These are phyloP conservation scores for Mythimna lalbum DNA, from an alignment of 2,888 invertebrate species.

Conservation along the genomic window DNA sequence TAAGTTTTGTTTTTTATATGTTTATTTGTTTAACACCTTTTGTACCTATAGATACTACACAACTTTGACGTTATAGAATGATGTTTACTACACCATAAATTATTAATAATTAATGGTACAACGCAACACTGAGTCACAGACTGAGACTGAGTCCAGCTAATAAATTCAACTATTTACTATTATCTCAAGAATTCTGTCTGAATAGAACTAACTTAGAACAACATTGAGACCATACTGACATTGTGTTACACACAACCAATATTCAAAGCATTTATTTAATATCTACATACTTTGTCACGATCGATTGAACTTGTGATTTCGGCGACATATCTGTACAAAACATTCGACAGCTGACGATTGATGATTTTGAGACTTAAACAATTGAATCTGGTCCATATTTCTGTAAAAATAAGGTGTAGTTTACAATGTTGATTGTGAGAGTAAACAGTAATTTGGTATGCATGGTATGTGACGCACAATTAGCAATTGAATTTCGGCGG, in stretches of 20 bases:
- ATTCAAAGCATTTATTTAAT: conserved; percentile 25
- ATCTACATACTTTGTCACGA: conserved; percentile 10
- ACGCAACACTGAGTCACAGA: conserved; percentile 1
- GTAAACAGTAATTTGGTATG: conserved; percentile 56
- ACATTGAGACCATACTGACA: conserved; percentile 37
- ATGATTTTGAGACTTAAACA: conserved; percentile 10
- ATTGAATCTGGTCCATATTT: conserved; percentile 3
- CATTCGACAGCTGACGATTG: conserved; percentile 27
- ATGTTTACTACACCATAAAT: background rate
- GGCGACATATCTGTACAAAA: conserved; percentile 38
- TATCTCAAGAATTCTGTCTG: conserved; percentile 8
- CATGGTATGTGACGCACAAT: conserved; percentile 41
- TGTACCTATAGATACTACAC: background rate
- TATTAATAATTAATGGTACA: conserved; percentile 9
- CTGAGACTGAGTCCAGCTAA: background rate
- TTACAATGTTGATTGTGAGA: conserved; percentile 9
- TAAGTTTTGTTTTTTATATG: background rate
- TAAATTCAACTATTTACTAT: conserved; percentile 6
- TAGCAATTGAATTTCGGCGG: conserved; percentile 52
- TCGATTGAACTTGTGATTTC: conserved; percentile 46
- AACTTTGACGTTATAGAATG: background rate
- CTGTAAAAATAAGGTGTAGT: background rate
- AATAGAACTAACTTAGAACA: conserved; percentile 20
- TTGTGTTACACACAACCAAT: conserved; percentile 8
- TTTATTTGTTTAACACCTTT: background rate